Base-by-base conservation (phyloP, 2,797 vertebrate genomes). In the Poecilia wingei region DNA sequence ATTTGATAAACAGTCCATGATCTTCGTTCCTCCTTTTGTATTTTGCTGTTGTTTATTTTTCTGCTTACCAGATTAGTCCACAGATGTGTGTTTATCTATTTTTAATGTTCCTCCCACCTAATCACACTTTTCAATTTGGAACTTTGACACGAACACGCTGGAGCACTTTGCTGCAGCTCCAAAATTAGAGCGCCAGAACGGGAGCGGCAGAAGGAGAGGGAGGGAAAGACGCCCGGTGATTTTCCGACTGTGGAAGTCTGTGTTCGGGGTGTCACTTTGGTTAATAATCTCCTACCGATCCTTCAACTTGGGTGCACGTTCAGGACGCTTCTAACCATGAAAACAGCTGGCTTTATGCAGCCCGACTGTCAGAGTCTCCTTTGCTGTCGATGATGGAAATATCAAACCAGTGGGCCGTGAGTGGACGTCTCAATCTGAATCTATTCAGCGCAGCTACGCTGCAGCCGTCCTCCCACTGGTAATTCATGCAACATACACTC, bases 271-370 rank as follows among this genome's bases (percentile, higher is more conserved):
- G 95, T 95, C 94, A 94, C 95, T 95, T 96, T 96, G 94, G 93
- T 95, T 96, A 96, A 96, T 96, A 95, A 96, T 94, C 95, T 95
- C 92, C 93, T 83, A 94, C 91, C 93, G 92, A 94, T 95, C 94
- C 92, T 95, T 96, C 94, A 92, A 94, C 93, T 91, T 82, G 92
- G 91, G 91, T 95, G 95, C 93, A 85, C 93, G 92, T 94, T 93
- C 90, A 83, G 87, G 94, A 94, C 81, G 94, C 94, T 94, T 91
- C 92, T 92, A 95, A 95, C 92, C 95, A 94, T 95, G 94, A 95
- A 95, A 96, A 96, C 96, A 96, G 94, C 95, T 96, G 96, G 96
- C 93, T 95, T 83, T 90, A 93, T 92, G 93, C 94, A 95, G 94
- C 94, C 94, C 93, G 82, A 93, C 96, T 95, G 95, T 96, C 95